A percentile compares a stretch with the other conserved stretches of the same genome.
These are phyloP conservation scores for Spinus olivaceus DNA, from an alignment of 2,797 vertebrate genomes.

Conservation along the genomic window DNA sequence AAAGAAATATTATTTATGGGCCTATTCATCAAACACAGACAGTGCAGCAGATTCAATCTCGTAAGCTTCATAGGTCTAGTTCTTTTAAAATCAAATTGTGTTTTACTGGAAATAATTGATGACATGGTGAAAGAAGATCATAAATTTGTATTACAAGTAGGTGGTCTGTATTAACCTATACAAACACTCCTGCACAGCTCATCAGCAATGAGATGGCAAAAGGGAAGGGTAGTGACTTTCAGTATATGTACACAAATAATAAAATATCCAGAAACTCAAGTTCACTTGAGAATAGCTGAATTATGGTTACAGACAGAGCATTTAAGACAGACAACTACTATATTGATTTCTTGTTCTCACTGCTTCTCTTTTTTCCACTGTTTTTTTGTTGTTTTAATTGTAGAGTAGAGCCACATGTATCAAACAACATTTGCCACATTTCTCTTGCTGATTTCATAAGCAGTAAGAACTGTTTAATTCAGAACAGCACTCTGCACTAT, in stretches of 20 bases:
- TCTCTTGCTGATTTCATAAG: conserved; percentile 57
- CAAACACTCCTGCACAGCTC: conserved; percentile 36
- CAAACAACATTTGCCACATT: conserved; percentile 12
- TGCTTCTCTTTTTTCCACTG: conserved; percentile 16
- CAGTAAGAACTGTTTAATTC: conserved; percentile 51
- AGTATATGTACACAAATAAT: not conserved
- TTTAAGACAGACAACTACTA: not conserved
- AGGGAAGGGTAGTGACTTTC: not conserved
- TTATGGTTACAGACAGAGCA: not conserved
- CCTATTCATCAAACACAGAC: conserved; percentile 50
- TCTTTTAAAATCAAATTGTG: conserved; percentile 68
- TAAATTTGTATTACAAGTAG: conserved; percentile 62
- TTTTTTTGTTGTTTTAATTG: conserved; percentile 42
- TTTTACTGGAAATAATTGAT: conserved; percentile 64
- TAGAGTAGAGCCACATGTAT: conserved; percentile 29
- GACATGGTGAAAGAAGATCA: not conserved
- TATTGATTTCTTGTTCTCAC: not conserved
- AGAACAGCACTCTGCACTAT: conserved; percentile 24
- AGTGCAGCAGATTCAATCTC: conserved; percentile 59
- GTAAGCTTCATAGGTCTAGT: conserved; percentile 21
- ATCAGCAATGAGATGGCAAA: not conserved
- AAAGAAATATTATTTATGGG: conserved; percentile 61
- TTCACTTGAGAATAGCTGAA: not conserved
- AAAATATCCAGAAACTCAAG: not conserved
- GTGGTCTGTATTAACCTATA: conserved; percentile 44